Evolutionary conservation across 2,113 vertebrate genomes (phyloP).

Genomic region (Chauna torquata): DNA sequence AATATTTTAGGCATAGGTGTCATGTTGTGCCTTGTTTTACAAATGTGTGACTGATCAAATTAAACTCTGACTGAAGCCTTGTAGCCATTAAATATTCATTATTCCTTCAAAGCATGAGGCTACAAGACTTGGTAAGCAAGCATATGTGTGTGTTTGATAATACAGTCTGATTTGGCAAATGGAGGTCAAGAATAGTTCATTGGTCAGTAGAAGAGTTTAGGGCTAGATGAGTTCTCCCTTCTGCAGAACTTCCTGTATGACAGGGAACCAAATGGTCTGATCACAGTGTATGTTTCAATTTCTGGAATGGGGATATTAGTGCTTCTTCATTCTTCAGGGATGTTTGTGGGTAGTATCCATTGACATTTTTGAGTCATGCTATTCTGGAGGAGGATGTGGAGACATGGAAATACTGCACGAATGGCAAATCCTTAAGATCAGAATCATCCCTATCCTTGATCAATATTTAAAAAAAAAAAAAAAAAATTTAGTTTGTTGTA

Average conservation of each 20-base stretch:
- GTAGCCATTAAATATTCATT: neutral
- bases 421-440: neutral
- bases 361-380: neutral
- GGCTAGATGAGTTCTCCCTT: neutral
- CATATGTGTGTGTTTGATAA: neutral
- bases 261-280: neutral
- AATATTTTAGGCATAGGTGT: neutral
- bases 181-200: neutral
- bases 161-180: neutral
- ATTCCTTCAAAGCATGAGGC: neutral
- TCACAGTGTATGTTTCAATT: neutral
- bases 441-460: neutral
- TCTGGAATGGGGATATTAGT: neutral
- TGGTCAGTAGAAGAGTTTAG: neutral
- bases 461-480: neutral
- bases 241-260: neutral
- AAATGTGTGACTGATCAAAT: neutral
- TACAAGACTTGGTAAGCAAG: neutral
- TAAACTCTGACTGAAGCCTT: neutral
- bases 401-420: neutral
- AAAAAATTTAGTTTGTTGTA: neutral
- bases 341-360: neutral
- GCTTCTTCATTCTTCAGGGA: neutral
- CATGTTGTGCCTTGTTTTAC: accelerated
- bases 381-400: neutral